Evolutionary conservation across 2,113 vertebrate species (phyloP).

Genomic region (Toxotes chatareus): DNA sequence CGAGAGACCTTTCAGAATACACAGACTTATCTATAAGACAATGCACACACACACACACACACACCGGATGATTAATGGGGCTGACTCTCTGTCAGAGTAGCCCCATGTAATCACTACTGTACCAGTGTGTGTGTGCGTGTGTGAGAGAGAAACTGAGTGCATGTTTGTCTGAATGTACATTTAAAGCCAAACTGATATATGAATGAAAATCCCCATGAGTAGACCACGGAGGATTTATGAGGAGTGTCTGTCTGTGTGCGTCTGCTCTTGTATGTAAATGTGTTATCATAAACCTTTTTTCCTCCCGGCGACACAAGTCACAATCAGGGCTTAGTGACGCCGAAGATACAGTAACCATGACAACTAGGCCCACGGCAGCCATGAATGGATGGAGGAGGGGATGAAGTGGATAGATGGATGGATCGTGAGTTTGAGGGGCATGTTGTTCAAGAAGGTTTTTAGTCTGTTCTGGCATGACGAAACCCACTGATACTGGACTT

Average conservation of each 20-base stretch:
- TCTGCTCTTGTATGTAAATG: not conserved
- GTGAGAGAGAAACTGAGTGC: not conserved
- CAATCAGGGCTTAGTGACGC: conserved; percentile 56
- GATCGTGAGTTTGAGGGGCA: conserved; percentile 42
- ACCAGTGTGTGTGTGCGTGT: not conserved
- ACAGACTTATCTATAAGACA: conserved; percentile 33
- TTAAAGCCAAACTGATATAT: conserved; percentile 27
- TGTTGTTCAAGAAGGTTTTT: conserved; percentile 17
- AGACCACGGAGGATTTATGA: not conserved
- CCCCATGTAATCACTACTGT: conserved; percentile 22
- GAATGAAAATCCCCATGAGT: conserved; percentile 46
- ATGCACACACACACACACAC: conserved; percentile 2
- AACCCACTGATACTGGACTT: conserved; percentile 8
- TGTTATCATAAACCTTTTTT: conserved; percentile 33
- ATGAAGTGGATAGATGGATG: conserved; percentile 47
- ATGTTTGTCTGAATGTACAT: not conserved
- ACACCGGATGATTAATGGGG: conserved; percentile 48
- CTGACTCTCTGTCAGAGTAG: conserved; percentile 29
- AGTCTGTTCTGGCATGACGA: conserved; percentile 11
- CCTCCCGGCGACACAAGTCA: conserved; percentile 45
- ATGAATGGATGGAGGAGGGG: conserved; percentile 74
- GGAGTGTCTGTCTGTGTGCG: not conserved
- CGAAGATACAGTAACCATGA: conserved; percentile 77
- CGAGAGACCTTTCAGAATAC: conserved; percentile 38
- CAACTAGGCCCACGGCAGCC: conserved; percentile 63